A percentile compares a stretch with the other conserved stretches of the same genome.
These are phyloP conservation scores for Garrulus glandarius DNA, from an alignment of 2,797 vertebrate species.

Conservation along the genomic window DNA sequence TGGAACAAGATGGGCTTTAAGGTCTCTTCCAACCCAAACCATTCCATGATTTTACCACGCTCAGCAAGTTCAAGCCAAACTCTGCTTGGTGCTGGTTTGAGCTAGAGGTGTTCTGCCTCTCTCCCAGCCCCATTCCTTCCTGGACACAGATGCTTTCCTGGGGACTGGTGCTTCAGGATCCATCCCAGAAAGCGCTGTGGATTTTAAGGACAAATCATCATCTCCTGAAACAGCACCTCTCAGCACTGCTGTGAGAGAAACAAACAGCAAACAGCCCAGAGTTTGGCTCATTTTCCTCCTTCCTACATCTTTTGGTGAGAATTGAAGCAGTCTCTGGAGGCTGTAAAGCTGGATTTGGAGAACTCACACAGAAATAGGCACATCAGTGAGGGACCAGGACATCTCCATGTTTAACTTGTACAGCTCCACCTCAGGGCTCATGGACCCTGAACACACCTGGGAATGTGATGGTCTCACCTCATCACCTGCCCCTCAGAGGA, in stretches of 20 bases:
- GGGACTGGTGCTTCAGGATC: not conserved
- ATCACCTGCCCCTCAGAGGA: not conserved
- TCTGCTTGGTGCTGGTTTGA: not conserved
- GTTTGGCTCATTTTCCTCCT: not conserved
- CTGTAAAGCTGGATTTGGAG: not conserved
- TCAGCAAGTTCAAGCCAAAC: not conserved
- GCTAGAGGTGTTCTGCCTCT: not conserved
- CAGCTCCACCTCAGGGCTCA: not conserved
- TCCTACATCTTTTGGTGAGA: constrained; percentile 10
- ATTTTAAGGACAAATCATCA: not conserved
- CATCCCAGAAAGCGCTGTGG: fast-evolving
- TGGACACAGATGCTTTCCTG: fast-evolving
- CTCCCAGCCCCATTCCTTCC: not conserved
- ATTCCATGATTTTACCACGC: fast-evolving
- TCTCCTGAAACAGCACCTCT: not conserved
- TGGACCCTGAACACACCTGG: fast-evolving
- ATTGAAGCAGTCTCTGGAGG: not conserved
- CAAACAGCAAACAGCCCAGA: not conserved
- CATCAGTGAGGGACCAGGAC: not conserved
- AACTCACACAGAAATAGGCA: not conserved
- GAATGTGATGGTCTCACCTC: fast-evolving
- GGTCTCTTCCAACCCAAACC: not conserved
- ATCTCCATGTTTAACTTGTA: not conserved
- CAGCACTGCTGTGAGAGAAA: not conserved
- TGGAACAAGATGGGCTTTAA: not conserved